Percentiles rank a stretch among this genome's conserved stretches.
phyloP scores from a whole-genome alignment of 2,888 invertebrate species.

The Drosophila heteroneura region DNA sequence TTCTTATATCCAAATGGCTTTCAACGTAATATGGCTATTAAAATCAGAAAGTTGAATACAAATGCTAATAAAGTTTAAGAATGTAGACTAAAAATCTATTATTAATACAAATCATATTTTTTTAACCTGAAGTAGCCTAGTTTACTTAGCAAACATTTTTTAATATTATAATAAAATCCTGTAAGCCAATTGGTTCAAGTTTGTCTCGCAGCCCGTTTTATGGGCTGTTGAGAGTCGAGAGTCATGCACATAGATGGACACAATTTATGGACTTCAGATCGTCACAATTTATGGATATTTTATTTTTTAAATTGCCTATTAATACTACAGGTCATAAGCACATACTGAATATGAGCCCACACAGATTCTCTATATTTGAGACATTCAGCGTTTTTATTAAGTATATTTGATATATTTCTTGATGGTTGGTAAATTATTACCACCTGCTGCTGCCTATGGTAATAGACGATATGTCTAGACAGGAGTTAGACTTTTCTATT shows the following conservation, averaged over 20 bases:
- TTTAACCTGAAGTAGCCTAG: accelerated
- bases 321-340: conserved; percentile 10
- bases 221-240: background rate
- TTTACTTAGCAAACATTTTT: background rate
- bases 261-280: conserved; percentile 10
- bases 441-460: conserved; percentile 63
- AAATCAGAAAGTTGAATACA: background rate
- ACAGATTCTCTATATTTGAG: conserved; percentile 20
- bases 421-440: conserved; percentile 27
- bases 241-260: background rate
- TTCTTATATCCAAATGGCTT: background rate
- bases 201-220: background rate
- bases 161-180: background rate
- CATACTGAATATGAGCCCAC: background rate
- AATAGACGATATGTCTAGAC: conserved; percentile 62
- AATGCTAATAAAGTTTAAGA: background rate
- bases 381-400: conserved; percentile 7
- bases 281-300: conserved; percentile 11
- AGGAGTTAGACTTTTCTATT: conserved; percentile 52
- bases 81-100: background rate
- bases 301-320: conserved; percentile 15
- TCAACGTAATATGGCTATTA: background rate
- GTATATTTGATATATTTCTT: conserved; percentile 52
- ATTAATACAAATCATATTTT: background rate
- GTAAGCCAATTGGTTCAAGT: background rate